Conservation (phyloP, 2,888 invertebrate genomes). For the Unio delphinus region DNA sequence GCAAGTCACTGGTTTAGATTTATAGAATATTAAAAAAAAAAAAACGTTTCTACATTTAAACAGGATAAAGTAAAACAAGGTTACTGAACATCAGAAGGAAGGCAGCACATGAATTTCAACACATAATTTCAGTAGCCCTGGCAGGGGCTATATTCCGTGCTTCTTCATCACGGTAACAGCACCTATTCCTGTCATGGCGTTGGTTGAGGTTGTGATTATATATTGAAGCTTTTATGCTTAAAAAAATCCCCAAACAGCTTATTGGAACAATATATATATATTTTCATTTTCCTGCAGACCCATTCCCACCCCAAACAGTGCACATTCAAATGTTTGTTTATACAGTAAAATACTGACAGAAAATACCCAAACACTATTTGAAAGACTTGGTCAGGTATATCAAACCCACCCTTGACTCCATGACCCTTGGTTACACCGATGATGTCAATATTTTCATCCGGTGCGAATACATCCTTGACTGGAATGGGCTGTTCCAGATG, state of each 20-base stretch:
- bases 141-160: conserved; percentile 48
- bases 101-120: conserved; percentile 60
- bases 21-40: too few relatives aligned
- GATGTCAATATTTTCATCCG: conserved; percentile 99
- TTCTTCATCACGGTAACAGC: conserved; percentile 52
- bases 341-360: conserved; percentile 1
- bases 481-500: conserved; percentile 93
- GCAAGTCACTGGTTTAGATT: too few relatives aligned
- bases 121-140: conserved; percentile 40
- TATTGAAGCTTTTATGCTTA: too few relatives aligned
- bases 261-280: not conserved
- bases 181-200: conserved; percentile 2
- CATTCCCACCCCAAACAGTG: too few relatives aligned
- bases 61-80: too few relatives aligned
- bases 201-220: not conserved
- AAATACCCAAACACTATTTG: not conserved
- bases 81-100: conserved; percentile 66
- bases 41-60: too few relatives aligned
- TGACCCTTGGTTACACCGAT: conserved; percentile 99
- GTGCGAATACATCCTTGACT: conserved; percentile 90
- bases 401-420: conserved; percentile 91
- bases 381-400: not conserved
- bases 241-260: not conserved
- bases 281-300: too few relatives aligned
- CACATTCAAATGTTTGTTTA: not conserved